Percentiles rank a stretch among this genome's conserved stretches.
phyloP scores from a whole-genome alignment of 2,888 invertebrate genomes.

The Macroteleia sp. region DNA sequence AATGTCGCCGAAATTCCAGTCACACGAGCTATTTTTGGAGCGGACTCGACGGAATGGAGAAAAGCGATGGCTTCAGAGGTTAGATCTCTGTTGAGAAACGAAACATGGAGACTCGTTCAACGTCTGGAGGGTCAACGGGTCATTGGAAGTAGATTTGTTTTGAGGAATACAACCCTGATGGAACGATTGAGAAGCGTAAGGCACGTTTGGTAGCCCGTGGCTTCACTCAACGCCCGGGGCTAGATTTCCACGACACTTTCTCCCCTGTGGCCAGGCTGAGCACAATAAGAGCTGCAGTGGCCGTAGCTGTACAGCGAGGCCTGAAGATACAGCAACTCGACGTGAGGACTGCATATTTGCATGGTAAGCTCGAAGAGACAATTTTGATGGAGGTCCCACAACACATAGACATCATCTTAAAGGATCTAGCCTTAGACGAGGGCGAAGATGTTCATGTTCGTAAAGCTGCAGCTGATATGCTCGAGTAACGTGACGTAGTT shows the following conservation, averaged over 20 bases:
- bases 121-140: constrained; percentile 29
- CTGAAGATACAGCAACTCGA: constrained; percentile 1
- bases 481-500: constrained; percentile 41
- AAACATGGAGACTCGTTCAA: constrained; percentile 13
- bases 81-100: constrained; percentile 1
- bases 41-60: constrained; percentile 27
- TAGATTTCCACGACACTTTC: constrained; percentile 13
- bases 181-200: constrained; percentile 17
- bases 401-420: not conserved
- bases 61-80: constrained; percentile 31
- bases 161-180: not conserved
- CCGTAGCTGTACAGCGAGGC: not conserved
- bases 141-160: constrained; percentile 17
- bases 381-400: constrained; percentile 28
- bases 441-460: not conserved
- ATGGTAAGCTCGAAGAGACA: constrained; percentile 36
- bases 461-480: constrained; percentile 38
- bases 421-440: not conserved
- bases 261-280: constrained; percentile 10
- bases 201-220: not conserved
- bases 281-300: not conserved
- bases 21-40: not conserved
- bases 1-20: not conserved
- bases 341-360: constrained; percentile 21
- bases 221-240: constrained; percentile 14